Evolutionary conservation across 92 coral and sea anemone species (phyloP), one percentile per base, ranked within the genome.

Genomic region (Actinostola sp.): DNA sequence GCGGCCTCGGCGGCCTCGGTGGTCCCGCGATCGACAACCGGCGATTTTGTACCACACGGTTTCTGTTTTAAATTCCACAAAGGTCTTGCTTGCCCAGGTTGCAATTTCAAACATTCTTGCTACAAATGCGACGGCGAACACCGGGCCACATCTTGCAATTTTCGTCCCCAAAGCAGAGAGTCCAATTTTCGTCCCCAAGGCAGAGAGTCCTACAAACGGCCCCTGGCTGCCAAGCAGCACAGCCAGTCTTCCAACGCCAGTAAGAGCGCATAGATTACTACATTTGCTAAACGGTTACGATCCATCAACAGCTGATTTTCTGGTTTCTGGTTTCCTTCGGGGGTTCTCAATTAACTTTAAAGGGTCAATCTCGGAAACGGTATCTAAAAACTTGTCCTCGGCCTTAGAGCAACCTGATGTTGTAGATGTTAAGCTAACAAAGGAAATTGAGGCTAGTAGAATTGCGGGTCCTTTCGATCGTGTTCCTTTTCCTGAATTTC

Each of bases 261-360:
- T 86, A 45, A 80, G 60, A 46, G 52, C 63, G 19, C 32, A 61
- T 64, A 53, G 82, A 31, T 67, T 86, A 36, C 63, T 38, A 16
- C 0, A 2, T 14, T 63, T 76, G 30, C 65, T 86, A 27, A 24
- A 48, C 0, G 75, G 79, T 16, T 86, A 81, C 59, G 61, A 62
- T n/a, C 15, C 49, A 25, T 35, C 27, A 15, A 14, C 1, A 16
- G 46, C 15, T 38, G 28, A 35, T 39, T 19, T 23, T 17, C 29
- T 86, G 41, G 59, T 70, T 31, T 66, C 46, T 29, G 84, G 86
- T 36, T 80, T 85, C 70, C 42, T 61, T 0, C 34, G 17, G 21
- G 90, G 90, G 17, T 80, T 86, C 48, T 42, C 39, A 17, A 31
- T 86, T 11, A 82, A 70, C 43, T 75, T 49, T 76, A 19, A 63